A percentile compares a stretch with the other conserved stretches of the same genome.
Evolutionary conservation across 2,113 vertebrate species (phyloP).

Genomic region (Platichthys flesus): DNA sequence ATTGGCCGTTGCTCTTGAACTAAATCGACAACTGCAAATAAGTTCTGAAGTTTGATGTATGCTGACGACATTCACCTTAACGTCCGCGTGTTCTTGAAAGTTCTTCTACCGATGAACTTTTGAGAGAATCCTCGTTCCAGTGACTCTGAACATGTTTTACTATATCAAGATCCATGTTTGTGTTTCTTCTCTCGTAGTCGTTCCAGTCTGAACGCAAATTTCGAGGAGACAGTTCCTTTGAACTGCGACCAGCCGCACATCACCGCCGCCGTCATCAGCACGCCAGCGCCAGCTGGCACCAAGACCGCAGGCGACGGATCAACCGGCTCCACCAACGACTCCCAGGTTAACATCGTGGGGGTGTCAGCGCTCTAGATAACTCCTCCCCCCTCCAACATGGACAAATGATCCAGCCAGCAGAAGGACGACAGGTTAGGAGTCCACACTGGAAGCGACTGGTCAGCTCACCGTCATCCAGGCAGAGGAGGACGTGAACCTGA

Average conservation of each 20-base stretch:
- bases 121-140: too few species aligned
- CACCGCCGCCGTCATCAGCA: conserved; percentile 92
- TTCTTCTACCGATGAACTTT: too few species aligned
- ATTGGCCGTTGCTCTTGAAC: too few species aligned
- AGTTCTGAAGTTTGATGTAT: too few species aligned
- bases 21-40: too few species aligned
- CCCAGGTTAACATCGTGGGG: conserved; percentile 90
- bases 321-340: conserved; percentile 83
- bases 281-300: conserved; percentile 87
- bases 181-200: conserved; percentile 30
- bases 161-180: too few species aligned
- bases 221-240: conserved; percentile 91
- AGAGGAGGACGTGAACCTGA: too few species aligned
- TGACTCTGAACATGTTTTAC: too few species aligned
- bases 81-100: too few species aligned
- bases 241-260: conserved; percentile 92
- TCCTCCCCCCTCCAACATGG: background rate
- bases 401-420: background rate
- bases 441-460: too few species aligned
- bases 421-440: background rate
- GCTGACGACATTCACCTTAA: too few species aligned
- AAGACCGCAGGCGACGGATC: conserved; percentile 83
- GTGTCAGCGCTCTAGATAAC: conserved; percentile 92
- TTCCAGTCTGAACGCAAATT: conserved; percentile 93
- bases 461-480: too few species aligned